Percentiles rank a stretch among this genome's conserved stretches.
Conservation (phyloP, 2,113 vertebrate genomes). For the Glaucomys volans region DNA sequence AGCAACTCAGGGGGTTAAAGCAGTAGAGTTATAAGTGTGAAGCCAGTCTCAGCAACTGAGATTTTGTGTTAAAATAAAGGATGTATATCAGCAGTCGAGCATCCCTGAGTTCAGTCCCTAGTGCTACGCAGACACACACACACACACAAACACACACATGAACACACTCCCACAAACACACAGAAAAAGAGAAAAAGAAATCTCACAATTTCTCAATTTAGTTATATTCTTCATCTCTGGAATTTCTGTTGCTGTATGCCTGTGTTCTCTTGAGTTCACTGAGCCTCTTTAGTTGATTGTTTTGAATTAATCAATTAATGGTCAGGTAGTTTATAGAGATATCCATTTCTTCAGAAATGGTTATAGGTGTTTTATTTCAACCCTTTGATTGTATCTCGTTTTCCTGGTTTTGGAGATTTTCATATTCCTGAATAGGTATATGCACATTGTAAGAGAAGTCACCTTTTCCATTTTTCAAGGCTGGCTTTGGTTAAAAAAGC, state of each 20-base stretch:
- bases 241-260: background rate
- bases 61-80: too few species aligned
- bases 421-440: accelerated
- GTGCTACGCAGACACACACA: too few species aligned
- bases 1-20: too few species aligned
- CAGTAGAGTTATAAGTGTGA: too few species aligned
- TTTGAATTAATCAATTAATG: background rate
- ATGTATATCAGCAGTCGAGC: too few species aligned
- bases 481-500: background rate
- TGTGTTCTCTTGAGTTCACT: background rate
- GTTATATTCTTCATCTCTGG: background rate
- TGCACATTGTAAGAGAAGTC: background rate
- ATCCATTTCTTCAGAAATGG: background rate
- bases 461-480: background rate
- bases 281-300: background rate
- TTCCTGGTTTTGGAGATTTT: accelerated
- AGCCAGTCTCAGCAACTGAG: too few species aligned
- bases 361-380: background rate
- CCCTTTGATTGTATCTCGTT: background rate
- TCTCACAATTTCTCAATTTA: background rate
- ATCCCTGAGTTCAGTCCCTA: too few species aligned
- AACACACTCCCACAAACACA: too few species aligned
- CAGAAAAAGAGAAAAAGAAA: too few species aligned
- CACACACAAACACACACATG: too few species aligned
- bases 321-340: background rate